These are phyloP conservation scores for Condylura cristata DNA, from an alignment of 2,113 vertebrate species.

Conservation along the genomic window DNA sequence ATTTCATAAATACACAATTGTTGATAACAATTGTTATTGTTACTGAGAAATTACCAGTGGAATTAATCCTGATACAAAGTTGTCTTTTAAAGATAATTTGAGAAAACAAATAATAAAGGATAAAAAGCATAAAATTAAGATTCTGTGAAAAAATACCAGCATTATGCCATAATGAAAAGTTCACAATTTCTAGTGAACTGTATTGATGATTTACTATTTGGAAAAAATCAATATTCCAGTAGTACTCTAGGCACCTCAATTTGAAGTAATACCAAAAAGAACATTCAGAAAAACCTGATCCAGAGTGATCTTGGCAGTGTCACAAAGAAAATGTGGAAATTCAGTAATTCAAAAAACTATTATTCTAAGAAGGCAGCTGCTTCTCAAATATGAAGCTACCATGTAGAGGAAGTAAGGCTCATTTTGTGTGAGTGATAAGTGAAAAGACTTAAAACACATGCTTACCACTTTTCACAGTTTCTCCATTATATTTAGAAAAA, in stretches of 20 bases:
- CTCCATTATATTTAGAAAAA: background rate
- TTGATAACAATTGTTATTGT: no score
- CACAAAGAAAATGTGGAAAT: background rate
- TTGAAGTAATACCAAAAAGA: background rate
- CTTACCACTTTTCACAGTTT: background rate
- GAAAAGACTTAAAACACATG: background rate
- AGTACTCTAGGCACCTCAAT: background rate
- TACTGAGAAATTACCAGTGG: background rate
- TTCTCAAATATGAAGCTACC: background rate
- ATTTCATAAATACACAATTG: background rate
- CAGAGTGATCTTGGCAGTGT: background rate
- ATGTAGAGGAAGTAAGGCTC: background rate
- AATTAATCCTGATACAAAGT: background rate
- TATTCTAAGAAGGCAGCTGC: background rate
- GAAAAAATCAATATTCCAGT: slow-evolving; percentile 17
- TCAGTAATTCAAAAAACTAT: background rate
- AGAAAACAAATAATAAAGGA: slow-evolving; percentile 30
- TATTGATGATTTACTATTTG: background rate
- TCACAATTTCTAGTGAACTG: background rate
- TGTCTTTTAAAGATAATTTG: background rate
- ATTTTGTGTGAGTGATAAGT: background rate
- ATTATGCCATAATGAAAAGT: background rate
- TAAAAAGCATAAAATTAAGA: background rate
- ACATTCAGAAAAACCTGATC: background rate
- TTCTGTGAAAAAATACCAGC: slow-evolving; percentile 5